These are phyloP conservation scores for Tortrix viridana DNA, from an alignment of 2,888 invertebrate species.

Conservation along the genomic window DNA sequence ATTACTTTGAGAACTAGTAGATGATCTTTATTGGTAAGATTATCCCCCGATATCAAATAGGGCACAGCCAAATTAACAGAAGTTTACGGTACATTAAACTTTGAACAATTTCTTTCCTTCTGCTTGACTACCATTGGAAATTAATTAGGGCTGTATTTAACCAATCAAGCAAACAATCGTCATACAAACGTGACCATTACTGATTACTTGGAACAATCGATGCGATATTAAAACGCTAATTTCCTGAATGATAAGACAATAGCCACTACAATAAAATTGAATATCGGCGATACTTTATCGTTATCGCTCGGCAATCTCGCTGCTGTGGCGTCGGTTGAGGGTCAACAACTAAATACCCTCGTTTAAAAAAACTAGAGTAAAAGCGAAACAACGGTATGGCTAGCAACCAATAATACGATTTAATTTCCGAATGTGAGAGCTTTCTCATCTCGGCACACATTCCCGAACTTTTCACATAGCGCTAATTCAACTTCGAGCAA, in stretches of 20 bases:
- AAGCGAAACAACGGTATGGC: not conserved
- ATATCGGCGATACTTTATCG: conserved; percentile 71
- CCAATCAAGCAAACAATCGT: conserved; percentile 12
- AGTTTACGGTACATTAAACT: no score
- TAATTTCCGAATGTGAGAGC: conserved; percentile 51
- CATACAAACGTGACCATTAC: conserved; percentile 18
- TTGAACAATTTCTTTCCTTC: no score
- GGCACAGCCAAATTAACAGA: no score
- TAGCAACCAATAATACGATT: conserved; percentile 31
- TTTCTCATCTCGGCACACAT: conserved; percentile 68
- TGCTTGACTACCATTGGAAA: not conserved
- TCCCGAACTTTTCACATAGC: conserved; percentile 57
- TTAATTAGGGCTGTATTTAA: conserved; percentile 20
- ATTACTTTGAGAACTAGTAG: no score
- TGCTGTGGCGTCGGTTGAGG: conserved; percentile 40
- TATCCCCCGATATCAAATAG: no score
- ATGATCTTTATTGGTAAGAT: no score
- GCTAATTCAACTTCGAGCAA: conserved; percentile 58
- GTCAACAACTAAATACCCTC: conserved; percentile 32
- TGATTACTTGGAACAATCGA: conserved; percentile 46
- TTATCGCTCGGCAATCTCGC: conserved; percentile 66
- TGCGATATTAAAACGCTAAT: conserved; percentile 49
- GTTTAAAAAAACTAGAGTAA: not conserved
- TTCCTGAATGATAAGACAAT: conserved; percentile 67
- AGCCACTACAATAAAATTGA: conserved; percentile 57